Percentiles rank a stretch among this genome's conserved stretches.
Conservation (phyloP, 2,797 vertebrate genomes). For the Mus spretus region DNA sequence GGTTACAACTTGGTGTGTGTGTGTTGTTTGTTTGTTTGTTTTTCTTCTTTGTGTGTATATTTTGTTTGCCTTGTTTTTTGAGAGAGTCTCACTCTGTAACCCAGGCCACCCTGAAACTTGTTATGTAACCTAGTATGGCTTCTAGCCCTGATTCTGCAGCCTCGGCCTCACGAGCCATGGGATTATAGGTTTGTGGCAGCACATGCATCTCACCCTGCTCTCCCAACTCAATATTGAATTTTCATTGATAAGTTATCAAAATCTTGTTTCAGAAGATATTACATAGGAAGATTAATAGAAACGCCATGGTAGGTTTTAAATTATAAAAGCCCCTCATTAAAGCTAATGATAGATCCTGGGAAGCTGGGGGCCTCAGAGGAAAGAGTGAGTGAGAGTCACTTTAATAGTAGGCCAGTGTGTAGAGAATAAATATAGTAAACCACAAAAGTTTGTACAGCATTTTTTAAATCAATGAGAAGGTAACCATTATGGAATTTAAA, state of each 20-base stretch:
- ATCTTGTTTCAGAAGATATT: conserved; percentile 17
- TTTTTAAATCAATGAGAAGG: background rate
- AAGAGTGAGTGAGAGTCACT: background rate
- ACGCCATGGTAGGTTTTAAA: background rate
- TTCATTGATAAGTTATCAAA: conserved; percentile 22
- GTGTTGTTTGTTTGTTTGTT: background rate
- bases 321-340: background rate
- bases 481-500: conserved; percentile 22
- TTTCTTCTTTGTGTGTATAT: background rate
- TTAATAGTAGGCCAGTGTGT: conserved; percentile 13
- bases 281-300: conserved; percentile 11
- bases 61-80: background rate
- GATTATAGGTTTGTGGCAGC: background rate
- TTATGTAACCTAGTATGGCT: background rate
- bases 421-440: conserved; percentile 7
- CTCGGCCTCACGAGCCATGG: background rate
- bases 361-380: background rate
- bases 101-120: background rate
- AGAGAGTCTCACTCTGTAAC: background rate
- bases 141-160: background rate
- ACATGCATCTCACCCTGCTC: background rate
- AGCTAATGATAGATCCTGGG: background rate
- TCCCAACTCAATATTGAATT: background rate
- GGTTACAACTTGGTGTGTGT: background rate
- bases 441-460: background rate